Conservation (phyloP, 2,888 invertebrate species). For the Cremastinae sp. region DNA sequence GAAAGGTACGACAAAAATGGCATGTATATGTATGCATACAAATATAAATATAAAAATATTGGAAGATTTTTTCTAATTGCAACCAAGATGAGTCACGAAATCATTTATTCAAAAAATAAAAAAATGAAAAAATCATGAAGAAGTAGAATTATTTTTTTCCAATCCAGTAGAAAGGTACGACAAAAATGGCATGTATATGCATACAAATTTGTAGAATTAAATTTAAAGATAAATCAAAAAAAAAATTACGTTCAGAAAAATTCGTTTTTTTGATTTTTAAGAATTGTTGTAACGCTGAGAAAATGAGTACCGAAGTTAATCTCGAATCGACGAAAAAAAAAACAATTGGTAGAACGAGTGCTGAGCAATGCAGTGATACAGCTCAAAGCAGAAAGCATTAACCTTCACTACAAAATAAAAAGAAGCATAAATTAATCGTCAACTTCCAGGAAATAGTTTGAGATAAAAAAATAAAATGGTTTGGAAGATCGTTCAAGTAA, state of each 20-base stretch:
- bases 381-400: conserved; percentile 25
- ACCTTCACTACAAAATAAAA: conserved; percentile 38
- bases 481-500: conserved; percentile 58
- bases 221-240: too few species aligned
- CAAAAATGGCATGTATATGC: too few species aligned
- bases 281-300: not conserved
- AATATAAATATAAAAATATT: not conserved
- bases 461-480: conserved; percentile 57
- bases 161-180: too few species aligned
- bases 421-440: conserved; percentile 61
- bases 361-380: conserved; percentile 2
- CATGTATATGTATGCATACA: too few species aligned
- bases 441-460: conserved; percentile 24
- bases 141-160: too few species aligned
- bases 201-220: too few species aligned
- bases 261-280: not conserved
- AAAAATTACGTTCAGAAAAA: too few species aligned
- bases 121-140: not conserved
- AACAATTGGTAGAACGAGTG: conserved; percentile 40
- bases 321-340: conserved; percentile 38
- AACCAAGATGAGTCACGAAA: not conserved
- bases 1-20: too few species aligned
- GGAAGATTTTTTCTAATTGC: too few species aligned
- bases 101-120: not conserved
- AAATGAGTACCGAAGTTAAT: not conserved